A percentile compares a stretch with the other conserved stretches of the same genome.
Conservation (phyloP, 1,140 invertebrate species). For the Zeugodacus cucurbitae region DNA sequence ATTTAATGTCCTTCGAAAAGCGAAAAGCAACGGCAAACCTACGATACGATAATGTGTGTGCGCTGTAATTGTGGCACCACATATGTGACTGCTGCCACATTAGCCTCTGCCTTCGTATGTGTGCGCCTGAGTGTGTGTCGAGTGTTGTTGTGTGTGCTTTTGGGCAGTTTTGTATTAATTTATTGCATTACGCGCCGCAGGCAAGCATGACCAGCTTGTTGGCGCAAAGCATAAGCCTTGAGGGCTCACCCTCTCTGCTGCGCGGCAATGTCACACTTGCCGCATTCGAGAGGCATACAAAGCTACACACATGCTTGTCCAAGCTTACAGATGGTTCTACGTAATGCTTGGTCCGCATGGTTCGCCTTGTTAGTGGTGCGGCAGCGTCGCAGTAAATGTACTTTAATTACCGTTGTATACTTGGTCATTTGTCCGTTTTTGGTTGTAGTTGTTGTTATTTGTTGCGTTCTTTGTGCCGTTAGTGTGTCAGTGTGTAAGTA, state of each 20-base stretch:
- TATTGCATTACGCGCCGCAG: constrained; percentile 20
- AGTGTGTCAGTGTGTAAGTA: neutral
- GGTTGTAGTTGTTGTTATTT: neutral
- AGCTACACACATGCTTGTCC: neutral
- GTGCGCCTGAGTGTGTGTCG: neutral
- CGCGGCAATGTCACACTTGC: neutral
- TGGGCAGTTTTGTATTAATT: constrained; percentile 28
- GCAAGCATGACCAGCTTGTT: constrained; percentile 16
- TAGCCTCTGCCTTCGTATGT: neutral
- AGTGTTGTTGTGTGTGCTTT: constrained; percentile 22
- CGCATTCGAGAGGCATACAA: neutral
- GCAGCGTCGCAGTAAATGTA: neutral
- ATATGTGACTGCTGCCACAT: neutral
- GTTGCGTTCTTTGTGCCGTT: neutral
- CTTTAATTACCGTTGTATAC: constrained; percentile 26
- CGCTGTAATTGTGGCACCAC: neutral
- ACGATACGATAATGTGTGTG: neutral
- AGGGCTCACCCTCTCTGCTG: constrained; percentile 2
- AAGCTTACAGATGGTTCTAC: neutral
- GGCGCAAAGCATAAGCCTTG: constrained; percentile 23
- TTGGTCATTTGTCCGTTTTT: neutral
- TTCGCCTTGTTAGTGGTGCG: constrained; percentile 26
- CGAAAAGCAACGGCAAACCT: neutral
- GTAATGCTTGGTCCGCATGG: neutral
- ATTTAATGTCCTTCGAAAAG: constrained; percentile 28